phyloP scores from a whole-genome alignment of 2,113 vertebrate species.

The Coracopsis vasa region DNA sequence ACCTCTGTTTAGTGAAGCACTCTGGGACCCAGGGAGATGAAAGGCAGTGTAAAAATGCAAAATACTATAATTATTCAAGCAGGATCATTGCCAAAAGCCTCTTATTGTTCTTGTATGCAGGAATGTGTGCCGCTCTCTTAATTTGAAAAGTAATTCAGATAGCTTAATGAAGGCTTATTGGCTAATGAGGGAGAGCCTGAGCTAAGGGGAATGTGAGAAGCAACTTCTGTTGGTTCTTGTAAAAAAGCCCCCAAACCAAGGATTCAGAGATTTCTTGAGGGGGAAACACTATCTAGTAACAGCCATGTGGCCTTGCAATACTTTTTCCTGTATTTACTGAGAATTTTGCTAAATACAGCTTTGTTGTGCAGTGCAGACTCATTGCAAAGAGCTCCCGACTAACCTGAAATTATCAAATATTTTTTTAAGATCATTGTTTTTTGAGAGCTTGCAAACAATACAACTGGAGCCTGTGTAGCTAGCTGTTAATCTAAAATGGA shows the following conservation, averaged over 20 bases:
- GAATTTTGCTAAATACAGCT: background rate
- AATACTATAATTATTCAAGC: background rate
- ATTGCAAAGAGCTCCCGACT: background rate
- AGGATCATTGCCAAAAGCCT: background rate
- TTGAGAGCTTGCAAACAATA: background rate
- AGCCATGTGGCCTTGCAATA: background rate
- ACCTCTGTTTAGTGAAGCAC: background rate
- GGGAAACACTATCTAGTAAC: background rate
- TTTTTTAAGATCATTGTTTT: background rate
- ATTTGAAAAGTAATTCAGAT: slow-evolving; percentile 25
- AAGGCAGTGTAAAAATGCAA: background rate
- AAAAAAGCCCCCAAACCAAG: background rate
- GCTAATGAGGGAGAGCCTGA: background rate
- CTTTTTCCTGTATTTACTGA: background rate
- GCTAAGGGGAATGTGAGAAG: background rate
- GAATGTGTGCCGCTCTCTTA: background rate
- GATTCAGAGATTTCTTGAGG: background rate
- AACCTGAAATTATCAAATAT: background rate
- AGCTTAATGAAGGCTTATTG: slow-evolving; percentile 6
- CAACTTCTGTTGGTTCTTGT: background rate
- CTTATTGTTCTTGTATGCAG: background rate
- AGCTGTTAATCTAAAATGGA: background rate
- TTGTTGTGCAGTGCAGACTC: background rate
- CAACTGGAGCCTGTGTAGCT: background rate
- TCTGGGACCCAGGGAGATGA: background rate